phyloP scores from a whole-genome alignment of 92 coral and sea anemone species.

The Paragorgia papillata region DNA sequence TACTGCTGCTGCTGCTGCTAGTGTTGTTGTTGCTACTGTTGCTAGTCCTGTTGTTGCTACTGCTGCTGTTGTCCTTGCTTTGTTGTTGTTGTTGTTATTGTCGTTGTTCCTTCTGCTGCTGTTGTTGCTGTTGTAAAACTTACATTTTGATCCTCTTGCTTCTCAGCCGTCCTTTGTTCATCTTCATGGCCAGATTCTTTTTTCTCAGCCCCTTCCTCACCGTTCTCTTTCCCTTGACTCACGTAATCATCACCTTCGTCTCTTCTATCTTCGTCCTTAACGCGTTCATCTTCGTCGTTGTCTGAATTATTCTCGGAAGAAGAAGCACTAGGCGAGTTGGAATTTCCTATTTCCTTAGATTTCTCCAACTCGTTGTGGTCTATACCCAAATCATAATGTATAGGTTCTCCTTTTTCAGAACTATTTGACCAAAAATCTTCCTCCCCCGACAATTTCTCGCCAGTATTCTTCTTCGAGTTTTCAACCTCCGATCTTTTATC shows the following conservation, averaged over 20 bases:
- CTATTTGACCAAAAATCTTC: conserved; percentile 42
- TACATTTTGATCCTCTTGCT: no score
- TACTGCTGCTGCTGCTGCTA: no score
- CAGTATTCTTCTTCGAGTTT: conserved; percentile 63
- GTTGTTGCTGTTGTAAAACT: no score
- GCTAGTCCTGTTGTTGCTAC: no score
- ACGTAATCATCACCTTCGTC: not conserved
- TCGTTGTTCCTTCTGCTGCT: no score
- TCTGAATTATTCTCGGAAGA: not conserved
- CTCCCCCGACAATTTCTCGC: conserved; percentile 55
- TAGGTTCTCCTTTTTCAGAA: conserved; percentile 21
- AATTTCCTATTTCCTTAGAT: not conserved
- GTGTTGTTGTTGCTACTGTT: no score
- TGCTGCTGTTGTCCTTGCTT: no score
- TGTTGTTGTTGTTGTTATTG: no score
- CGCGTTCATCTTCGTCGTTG: not conserved
- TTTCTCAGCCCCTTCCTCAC: not conserved
- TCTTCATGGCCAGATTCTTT: not conserved
- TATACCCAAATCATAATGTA: conserved; percentile 28
- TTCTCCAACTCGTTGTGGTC: not conserved
- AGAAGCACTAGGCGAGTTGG: not conserved
- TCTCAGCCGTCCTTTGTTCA: not conserved
- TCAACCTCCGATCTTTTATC: not conserved
- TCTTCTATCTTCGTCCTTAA: not conserved
- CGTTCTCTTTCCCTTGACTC: not conserved